phyloP scores from a whole-genome alignment of 2,797 vertebrate genomes.

The Adelosebastes latens region DNA sequence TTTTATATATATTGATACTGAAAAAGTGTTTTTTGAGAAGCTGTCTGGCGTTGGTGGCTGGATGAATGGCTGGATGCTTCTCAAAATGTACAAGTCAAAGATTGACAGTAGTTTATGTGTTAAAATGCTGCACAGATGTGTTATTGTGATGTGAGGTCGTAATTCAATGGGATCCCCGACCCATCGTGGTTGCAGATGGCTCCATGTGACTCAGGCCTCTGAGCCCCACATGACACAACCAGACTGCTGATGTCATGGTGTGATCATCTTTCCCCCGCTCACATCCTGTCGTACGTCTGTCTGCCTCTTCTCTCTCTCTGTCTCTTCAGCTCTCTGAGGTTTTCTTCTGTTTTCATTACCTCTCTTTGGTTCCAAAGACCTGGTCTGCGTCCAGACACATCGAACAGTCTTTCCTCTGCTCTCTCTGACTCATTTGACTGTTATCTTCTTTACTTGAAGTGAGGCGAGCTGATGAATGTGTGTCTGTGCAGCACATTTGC shows the following conservation, averaged over 20 bases:
- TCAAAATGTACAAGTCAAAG: too few relatives aligned
- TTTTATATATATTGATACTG: too few relatives aligned
- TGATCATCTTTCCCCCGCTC: conserved; percentile 6
- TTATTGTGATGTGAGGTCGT: neutral
- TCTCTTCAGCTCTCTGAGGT: neutral
- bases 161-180: neutral
- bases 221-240: conserved; percentile 37
- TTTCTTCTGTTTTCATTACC: neutral
- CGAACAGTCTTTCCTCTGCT: neutral
- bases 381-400: neutral
- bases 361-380: neutral
- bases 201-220: conserved; percentile 51
- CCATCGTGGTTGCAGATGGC: neutral
- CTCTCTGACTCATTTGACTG: conserved; percentile 53
- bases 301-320: neutral
- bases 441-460: conserved; percentile 24
- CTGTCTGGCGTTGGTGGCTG: too few relatives aligned
- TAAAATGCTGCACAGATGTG: neutral
- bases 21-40: too few relatives aligned
- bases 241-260: conserved; percentile 51
- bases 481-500: conserved; percentile 21
- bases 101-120: neutral
- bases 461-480: conserved; percentile 8
- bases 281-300: conserved; percentile 43
- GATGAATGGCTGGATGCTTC: too few relatives aligned